These are phyloP conservation scores for Aphaenogaster rudis DNA, from an alignment of 1,140 invertebrate genomes.

Conservation along the genomic window DNA sequence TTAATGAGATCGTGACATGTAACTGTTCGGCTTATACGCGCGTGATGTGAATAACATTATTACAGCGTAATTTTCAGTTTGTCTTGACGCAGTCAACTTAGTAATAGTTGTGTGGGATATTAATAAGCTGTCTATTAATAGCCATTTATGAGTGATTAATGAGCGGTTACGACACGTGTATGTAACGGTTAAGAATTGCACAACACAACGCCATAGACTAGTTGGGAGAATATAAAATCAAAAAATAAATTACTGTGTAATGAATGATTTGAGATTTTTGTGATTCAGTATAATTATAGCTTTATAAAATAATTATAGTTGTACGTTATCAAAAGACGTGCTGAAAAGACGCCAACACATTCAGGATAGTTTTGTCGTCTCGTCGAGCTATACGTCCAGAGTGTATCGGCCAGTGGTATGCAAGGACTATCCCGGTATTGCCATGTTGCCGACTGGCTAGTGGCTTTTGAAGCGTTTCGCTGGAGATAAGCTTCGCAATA, in stretches of 20 bases:
- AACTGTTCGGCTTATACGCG: conserved; percentile 32
- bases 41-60: conserved; percentile 45
- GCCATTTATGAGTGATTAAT: conserved; percentile 43
- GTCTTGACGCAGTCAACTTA: conserved; percentile 32
- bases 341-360: conserved; percentile 41
- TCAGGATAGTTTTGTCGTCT: conserved; percentile 37
- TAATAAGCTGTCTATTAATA: conserved; percentile 59
- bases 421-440: conserved; percentile 63
- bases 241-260: conserved; percentile 34
- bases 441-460: conserved; percentile 46
- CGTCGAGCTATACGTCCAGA: conserved; percentile 21
- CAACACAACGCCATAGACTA: background rate
- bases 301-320: conserved; percentile 39
- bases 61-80: conserved; percentile 39
- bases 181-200: conserved; percentile 46
- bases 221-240: background rate
- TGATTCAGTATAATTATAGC: conserved; percentile 1
- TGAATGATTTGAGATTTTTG: background rate
- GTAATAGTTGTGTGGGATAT: conserved; percentile 33
- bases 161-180: conserved; percentile 17
- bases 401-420: conserved; percentile 51
- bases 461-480: conserved; percentile 60
- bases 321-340: background rate
- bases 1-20: conserved; percentile 55
- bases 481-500: conserved; percentile 67